phyloP scores from a whole-genome alignment of 2,888 invertebrate genomes.

The Rutpela maculata region DNA sequence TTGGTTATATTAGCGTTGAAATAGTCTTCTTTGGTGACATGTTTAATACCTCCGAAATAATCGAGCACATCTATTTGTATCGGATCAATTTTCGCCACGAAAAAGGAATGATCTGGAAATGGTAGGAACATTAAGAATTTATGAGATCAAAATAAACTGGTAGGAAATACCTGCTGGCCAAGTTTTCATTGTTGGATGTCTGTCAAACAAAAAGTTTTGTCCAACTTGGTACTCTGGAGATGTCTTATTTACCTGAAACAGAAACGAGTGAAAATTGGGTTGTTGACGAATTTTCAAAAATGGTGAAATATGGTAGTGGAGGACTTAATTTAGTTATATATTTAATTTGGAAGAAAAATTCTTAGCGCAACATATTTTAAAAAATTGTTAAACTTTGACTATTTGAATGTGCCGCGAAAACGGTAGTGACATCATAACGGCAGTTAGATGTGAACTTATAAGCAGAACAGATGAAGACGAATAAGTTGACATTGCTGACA shows the following conservation, averaged over 20 bases:
- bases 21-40: conserved; percentile 80
- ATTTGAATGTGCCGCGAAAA: too few species aligned
- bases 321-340: too few species aligned
- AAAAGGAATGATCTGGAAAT: conserved; percentile 84
- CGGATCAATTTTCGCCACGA: conserved; percentile 86
- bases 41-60: conserved; percentile 87
- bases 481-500: too few species aligned
- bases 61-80: conserved; percentile 85
- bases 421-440: too few species aligned
- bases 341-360: too few species aligned
- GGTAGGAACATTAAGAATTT: neutral
- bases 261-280: too few species aligned
- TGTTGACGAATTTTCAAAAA: too few species aligned
- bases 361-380: too few species aligned
- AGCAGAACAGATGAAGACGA: too few species aligned
- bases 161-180: conserved; percentile 79
- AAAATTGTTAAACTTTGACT: too few species aligned
- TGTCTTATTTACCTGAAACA: conserved; percentile 57
- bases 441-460: too few species aligned
- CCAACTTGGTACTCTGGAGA: conserved; percentile 64
- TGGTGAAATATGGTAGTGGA: too few species aligned
- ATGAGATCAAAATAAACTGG: neutral
- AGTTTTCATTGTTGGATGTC: conserved; percentile 83
- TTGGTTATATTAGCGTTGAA: conserved; percentile 60
- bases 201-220: conserved; percentile 78